Evolutionary conservation across 2,797 vertebrate genomes (phyloP).

Genomic region (Spinus pinus): DNA sequence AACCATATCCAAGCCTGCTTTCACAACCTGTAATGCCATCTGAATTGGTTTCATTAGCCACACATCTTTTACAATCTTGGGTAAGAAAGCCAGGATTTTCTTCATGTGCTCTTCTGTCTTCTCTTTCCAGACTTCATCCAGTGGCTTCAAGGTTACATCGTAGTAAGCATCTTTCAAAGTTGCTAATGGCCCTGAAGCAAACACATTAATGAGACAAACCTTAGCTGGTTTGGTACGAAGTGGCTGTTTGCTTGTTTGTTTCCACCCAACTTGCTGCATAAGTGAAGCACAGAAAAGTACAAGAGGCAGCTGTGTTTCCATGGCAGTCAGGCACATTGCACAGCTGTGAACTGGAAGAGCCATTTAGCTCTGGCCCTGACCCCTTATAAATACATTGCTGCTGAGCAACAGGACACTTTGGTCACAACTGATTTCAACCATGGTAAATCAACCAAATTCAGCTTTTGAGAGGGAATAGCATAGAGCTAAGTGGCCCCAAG

Average conservation of each 20-base stretch:
- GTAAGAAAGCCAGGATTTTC: conserved; percentile 71
- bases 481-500: not conserved
- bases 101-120: conserved; percentile 64
- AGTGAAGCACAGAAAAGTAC: not conserved
- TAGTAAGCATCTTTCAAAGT: conserved; percentile 85
- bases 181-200: conserved; percentile 79
- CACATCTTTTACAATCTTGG: conserved; percentile 72
- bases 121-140: conserved; percentile 79
- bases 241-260: not conserved
- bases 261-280: not conserved
- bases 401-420: not conserved
- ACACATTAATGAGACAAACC: not conserved
- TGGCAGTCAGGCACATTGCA: not conserved
- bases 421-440: not conserved
- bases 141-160: conserved; percentile 78
- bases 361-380: not conserved
- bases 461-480: not conserved
- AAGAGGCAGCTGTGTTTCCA: not conserved
- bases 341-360: not conserved
- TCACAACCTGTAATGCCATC: conserved; percentile 48
- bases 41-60: conserved; percentile 75
- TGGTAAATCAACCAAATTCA: accelerated
- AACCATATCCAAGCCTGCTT: conserved; percentile 78
- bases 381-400: not conserved
- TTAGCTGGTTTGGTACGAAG: not conserved